Evolutionary conservation across 2,797 vertebrate species (phyloP).

Genomic region (Danio kyathit): DNA sequence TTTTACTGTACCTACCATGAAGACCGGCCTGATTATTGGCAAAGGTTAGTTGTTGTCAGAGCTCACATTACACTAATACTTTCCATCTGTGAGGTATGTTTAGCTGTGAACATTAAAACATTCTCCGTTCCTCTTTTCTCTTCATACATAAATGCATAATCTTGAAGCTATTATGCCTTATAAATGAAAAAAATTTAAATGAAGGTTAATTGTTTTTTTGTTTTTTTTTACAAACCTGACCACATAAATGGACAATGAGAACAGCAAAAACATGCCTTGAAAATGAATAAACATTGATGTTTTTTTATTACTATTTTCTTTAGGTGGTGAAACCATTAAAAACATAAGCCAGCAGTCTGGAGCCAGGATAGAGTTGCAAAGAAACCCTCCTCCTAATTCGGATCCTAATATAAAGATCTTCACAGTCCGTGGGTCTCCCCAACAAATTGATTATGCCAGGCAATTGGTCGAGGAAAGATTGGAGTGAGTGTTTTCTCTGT

Average conservation of each 20-base stretch:
- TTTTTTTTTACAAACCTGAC: too few relatives aligned
- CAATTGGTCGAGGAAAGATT: conserved; percentile 99
- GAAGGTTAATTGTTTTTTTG: too few relatives aligned
- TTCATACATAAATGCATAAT: too few relatives aligned
- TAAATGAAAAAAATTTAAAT: too few relatives aligned
- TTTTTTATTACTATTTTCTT: not conserved
- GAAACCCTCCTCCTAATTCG: conserved; percentile 96
- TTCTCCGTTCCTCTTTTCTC: too few relatives aligned
- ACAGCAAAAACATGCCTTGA: too few relatives aligned
- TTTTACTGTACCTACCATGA: conserved; percentile 97
- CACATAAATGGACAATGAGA: too few relatives aligned
- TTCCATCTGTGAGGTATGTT: too few relatives aligned
- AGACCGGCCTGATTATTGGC: conserved; percentile 98
- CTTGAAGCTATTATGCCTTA: too few relatives aligned
- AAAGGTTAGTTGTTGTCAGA: conserved; percentile 81
- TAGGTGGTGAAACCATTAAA: conserved; percentile 98
- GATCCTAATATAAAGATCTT: conserved; percentile 99
- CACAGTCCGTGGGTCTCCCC: conserved; percentile 94
- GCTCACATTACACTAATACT: too few relatives aligned
- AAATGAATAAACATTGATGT: not conserved
- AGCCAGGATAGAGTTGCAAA: conserved; percentile 96
- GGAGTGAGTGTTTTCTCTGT: conserved; percentile 83
- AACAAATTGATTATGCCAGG: conserved; percentile 98
- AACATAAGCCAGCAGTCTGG: conserved; percentile 98
- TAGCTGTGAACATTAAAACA: too few relatives aligned